phyloP scores from a whole-genome alignment of 2,113 vertebrate species.

The pig (Sus scrofa) region DNA sequence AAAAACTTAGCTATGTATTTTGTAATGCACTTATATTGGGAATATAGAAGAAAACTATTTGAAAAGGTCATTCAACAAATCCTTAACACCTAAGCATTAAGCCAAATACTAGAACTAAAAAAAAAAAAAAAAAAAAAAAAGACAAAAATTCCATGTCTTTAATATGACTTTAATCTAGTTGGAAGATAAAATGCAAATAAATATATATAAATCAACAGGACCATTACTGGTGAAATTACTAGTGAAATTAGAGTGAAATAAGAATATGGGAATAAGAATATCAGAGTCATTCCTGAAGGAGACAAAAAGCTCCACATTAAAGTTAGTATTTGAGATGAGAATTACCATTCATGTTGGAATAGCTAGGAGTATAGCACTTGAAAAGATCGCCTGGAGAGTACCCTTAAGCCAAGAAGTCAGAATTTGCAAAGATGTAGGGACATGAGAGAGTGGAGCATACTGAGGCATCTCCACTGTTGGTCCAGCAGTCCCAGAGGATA shows the following conservation, averaged over 20 bases:
- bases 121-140: slow-evolving; percentile 24
- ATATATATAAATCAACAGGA: neutral
- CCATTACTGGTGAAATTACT: neutral
- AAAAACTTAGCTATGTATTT: neutral
- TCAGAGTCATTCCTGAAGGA: neutral
- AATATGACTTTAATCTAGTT: neutral
- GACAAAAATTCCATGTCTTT: neutral
- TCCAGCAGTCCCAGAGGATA: neutral
- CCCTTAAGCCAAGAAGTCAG: neutral
- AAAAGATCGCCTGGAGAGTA: neutral
- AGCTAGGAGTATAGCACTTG: neutral
- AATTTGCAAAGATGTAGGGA: neutral
- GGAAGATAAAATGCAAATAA: neutral
- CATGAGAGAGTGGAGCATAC: no score
- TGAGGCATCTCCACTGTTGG: neutral
- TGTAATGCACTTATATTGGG: neutral
- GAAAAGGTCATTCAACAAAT: neutral
- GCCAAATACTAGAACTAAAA: neutral
- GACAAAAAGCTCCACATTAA: neutral
- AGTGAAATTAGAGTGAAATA: neutral
- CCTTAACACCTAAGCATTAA: neutral
- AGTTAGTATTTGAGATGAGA: neutral
- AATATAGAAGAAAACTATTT: neutral
- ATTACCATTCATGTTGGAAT: neutral
- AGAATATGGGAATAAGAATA: neutral